These are phyloP conservation scores for Gymnorhina tibicen DNA, from an alignment of 2,113 vertebrate genomes.

Conservation along the genomic window DNA sequence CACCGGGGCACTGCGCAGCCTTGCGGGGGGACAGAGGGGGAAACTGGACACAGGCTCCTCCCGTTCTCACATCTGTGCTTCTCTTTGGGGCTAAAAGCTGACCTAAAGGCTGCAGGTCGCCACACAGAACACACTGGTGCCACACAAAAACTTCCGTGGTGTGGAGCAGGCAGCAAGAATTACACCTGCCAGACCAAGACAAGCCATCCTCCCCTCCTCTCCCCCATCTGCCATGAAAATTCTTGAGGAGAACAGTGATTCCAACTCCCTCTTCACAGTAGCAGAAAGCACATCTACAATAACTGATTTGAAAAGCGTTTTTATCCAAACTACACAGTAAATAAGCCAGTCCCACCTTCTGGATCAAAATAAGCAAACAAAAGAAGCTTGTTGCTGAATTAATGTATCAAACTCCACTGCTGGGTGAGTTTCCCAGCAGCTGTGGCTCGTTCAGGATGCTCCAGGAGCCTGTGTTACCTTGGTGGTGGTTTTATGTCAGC, in stretches of 20 bases:
- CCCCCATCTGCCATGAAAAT: no score
- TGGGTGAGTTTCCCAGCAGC: neutral
- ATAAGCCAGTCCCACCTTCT: neutral
- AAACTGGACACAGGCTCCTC: neutral
- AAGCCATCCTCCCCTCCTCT: neutral
- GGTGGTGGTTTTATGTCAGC: neutral
- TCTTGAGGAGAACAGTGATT: neutral
- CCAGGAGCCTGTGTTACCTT: neutral
- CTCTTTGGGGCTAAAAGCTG: neutral
- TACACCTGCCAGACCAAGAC: neutral
- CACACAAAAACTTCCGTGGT: fast-evolving
- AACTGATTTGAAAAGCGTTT: neutral
- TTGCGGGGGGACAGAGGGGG: conserved; percentile 38
- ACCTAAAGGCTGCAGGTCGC: neutral
- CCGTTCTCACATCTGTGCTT: fast-evolving
- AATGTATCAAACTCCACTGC: neutral
- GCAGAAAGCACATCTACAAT: neutral
- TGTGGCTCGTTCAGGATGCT: neutral
- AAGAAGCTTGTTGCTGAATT: neutral
- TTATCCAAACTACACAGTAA: neutral
- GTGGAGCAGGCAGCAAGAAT: no score
- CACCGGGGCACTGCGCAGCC: conserved; percentile 79
- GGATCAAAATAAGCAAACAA: neutral
- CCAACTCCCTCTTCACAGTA: neutral
- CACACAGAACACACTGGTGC: fast-evolving